Percentiles rank a stretch among this genome's conserved stretches.
phyloP scores from a whole-genome alignment of 2,113 vertebrate species.

The Melanocharis versteri region DNA sequence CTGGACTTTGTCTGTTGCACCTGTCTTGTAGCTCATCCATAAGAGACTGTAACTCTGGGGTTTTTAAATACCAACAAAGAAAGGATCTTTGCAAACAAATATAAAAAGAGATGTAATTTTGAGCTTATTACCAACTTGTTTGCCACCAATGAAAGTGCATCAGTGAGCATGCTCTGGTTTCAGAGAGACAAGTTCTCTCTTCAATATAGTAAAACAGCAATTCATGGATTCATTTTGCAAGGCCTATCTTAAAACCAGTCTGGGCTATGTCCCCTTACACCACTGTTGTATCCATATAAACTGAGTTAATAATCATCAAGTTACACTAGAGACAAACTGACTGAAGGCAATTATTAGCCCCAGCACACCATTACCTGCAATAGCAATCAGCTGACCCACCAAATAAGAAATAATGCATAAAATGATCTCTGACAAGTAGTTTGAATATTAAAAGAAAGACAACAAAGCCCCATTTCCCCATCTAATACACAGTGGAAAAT shows the following conservation, averaged over 20 bases:
- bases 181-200: background rate
- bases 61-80: background rate
- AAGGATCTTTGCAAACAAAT: background rate
- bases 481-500: background rate
- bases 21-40: background rate
- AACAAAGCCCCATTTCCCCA: background rate
- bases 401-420: background rate
- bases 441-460: background rate
- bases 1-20: background rate
- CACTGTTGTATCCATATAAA: background rate
- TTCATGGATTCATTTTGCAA: background rate
- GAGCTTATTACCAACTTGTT: background rate
- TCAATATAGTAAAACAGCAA: background rate
- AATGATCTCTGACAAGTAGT: background rate
- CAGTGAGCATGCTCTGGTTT: background rate
- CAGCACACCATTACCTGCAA: background rate
- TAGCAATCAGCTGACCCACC: background rate
- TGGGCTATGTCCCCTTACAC: background rate
- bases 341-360: background rate
- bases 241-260: background rate
- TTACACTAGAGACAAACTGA: background rate
- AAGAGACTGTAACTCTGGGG: background rate
- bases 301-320: background rate
- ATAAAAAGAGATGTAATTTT: background rate
- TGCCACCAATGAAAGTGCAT: background rate